A percentile compares a stretch with the other conserved stretches of the same genome.
Evolutionary conservation across 1,140 invertebrate species (phyloP).

Genomic region (Dreissena polymorpha): DNA sequence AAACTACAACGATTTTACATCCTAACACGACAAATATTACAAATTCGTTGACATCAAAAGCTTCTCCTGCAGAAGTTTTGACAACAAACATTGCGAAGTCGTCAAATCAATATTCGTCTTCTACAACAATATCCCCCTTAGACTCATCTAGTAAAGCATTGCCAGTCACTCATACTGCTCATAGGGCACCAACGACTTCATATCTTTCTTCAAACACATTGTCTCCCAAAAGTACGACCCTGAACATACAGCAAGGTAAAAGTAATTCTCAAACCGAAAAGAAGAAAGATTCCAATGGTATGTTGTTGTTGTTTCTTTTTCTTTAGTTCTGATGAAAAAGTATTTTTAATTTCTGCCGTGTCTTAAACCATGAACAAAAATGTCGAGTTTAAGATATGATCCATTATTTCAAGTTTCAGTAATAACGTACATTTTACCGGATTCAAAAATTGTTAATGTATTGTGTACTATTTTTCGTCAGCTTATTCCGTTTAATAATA

Average conservation of each 20-base stretch:
- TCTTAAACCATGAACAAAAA: not conserved
- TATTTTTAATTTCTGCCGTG: too few species aligned
- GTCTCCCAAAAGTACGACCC: not conserved
- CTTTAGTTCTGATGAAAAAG: too few species aligned
- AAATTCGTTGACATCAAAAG: too few species aligned
- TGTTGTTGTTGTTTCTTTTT: not conserved
- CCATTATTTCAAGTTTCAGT: not conserved
- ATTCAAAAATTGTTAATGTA: too few species aligned
- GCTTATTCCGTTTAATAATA: not conserved
- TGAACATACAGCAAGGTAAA: not conserved
- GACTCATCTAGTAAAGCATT: too few species aligned
- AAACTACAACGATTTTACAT: too few species aligned
- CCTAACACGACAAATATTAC: too few species aligned
- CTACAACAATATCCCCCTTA: too few species aligned
- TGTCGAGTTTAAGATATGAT: not conserved
- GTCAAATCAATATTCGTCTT: too few species aligned
- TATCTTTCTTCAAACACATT: not conserved
- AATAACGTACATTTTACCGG: not conserved
- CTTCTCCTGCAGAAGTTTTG: too few species aligned
- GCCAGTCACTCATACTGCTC: too few species aligned
- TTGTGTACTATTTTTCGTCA: not conserved
- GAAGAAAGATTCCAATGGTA: not conserved
- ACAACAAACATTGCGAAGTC: too few species aligned
- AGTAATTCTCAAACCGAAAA: not conserved
- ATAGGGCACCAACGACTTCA: not conserved